Evolutionary conservation across 1,140 invertebrate genomes (phyloP).

Genomic region (Apocrypta bakeri): DNA sequence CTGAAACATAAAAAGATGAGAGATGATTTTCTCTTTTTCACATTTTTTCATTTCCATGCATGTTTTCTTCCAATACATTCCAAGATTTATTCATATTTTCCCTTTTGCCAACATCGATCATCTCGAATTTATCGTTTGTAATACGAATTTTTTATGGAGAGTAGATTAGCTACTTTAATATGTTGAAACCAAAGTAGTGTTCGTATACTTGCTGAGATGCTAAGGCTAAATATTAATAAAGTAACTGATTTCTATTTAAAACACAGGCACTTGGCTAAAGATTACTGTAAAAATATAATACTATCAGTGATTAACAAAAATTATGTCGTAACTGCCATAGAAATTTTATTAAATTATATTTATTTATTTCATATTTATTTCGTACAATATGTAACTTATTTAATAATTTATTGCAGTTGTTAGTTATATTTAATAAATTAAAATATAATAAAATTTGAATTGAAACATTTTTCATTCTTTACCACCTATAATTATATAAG

Average conservation of each 20-base stretch:
- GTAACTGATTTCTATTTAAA: background rate
- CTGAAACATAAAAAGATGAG: background rate
- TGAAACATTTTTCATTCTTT: background rate
- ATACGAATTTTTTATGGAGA: background rate
- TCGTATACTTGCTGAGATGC: background rate
- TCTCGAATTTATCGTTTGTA: background rate
- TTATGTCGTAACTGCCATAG: slow-evolving; percentile 14
- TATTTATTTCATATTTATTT: slow-evolving; percentile 37
- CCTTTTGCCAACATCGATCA: background rate
- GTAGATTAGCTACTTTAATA: background rate
- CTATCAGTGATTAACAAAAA: background rate
- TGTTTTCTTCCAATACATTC: no score
- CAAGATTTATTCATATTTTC: no score
- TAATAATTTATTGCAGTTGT: slow-evolving; percentile 42
- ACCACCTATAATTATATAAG: no score
- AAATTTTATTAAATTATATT: slow-evolving; percentile 20
- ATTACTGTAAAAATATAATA: background rate
- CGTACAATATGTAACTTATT: slow-evolving; percentile 11
- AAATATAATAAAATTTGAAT: background rate
- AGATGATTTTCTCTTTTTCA: background rate
- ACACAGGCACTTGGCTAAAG: background rate
- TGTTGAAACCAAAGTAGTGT: slow-evolving; percentile 28
- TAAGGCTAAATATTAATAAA: background rate
- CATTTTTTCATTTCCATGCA: background rate
- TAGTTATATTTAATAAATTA: slow-evolving; percentile 42